Percentiles rank a stretch among this genome's conserved stretches.
These are phyloP conservation scores for Taurulus bubalis DNA, from an alignment of 2,113 vertebrate species.

Conservation along the genomic window DNA sequence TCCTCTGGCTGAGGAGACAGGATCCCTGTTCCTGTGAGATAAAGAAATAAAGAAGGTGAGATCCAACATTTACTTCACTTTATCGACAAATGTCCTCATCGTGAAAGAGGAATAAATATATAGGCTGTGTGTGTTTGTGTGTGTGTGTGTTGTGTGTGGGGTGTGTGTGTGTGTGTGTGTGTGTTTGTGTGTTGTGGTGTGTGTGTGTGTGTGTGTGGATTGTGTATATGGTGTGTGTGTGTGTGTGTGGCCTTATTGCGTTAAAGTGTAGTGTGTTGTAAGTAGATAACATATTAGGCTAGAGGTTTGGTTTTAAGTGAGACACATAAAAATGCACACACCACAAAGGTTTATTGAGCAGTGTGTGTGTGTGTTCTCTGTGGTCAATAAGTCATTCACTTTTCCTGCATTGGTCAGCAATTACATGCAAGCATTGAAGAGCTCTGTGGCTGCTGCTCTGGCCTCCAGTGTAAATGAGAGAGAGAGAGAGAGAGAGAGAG, in stretches of 20 bases:
- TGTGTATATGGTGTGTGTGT: slow-evolving; percentile 11
- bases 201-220: slow-evolving; percentile 19
- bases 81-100: not conserved
- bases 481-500: slow-evolving; percentile 1
- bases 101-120: not conserved
- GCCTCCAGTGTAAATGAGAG: slow-evolving; percentile 32
- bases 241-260: too few species aligned
- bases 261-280: too few species aligned
- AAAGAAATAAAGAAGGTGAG: not conserved
- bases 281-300: too few species aligned
- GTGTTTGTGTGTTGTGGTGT: not conserved
- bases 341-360: too few species aligned
- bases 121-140: not conserved
- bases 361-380: slow-evolving; percentile 18
- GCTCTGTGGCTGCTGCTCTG: slow-evolving; percentile 30
- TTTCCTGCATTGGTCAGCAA: slow-evolving; percentile 52
- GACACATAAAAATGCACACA: too few species aligned
- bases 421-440: slow-evolving; percentile 50
- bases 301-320: too few species aligned
- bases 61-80: not conserved
- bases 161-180: not conserved
- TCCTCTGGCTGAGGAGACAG: slow-evolving; percentile 95
- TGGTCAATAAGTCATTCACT: slow-evolving; percentile 43
- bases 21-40: slow-evolving; percentile 90
- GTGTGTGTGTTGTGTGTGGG: not conserved